Conservation (phyloP, 2,888 invertebrate genomes). For the Alsophila aescularia region DNA sequence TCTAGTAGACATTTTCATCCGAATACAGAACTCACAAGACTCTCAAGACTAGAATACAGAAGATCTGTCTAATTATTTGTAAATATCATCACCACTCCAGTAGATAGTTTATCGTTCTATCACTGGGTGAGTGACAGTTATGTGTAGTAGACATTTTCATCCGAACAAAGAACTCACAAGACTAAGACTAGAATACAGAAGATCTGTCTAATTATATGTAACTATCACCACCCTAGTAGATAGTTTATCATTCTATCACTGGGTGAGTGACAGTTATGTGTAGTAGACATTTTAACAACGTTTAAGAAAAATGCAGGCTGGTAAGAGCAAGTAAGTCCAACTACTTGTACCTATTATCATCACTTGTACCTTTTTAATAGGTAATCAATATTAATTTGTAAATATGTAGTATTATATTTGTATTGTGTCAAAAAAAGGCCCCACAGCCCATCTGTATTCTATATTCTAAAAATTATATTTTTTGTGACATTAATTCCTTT, state of each 20-base stretch:
- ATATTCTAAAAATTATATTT: too few relatives aligned
- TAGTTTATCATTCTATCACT: constrained; percentile 32
- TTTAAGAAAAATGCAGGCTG: background rate
- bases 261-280: constrained; percentile 30
- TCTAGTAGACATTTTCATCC: constrained; percentile 8
- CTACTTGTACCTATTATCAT: constrained; percentile 14
- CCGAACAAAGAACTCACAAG: background rate
- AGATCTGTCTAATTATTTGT: background rate
- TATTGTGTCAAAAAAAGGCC: too few relatives aligned
- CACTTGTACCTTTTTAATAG: too few relatives aligned
- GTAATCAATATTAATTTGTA: too few relatives aligned
- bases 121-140: constrained; percentile 34
- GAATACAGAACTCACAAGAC: background rate
- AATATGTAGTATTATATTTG: too few relatives aligned
- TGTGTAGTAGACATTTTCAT: constrained; percentile 9
- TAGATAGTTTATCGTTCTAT: constrained; percentile 25
- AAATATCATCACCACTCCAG: background rate
- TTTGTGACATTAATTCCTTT: too few relatives aligned
- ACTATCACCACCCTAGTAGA: constrained; percentile 18
- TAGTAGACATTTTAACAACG: constrained; percentile 3
- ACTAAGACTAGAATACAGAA: background rate
- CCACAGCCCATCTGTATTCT: too few relatives aligned
- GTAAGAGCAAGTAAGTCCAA: too few relatives aligned
- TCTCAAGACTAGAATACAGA: background rate
- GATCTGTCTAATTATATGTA: background rate